Conservation (phyloP, 37 sponge, comb jelly and placozoan species). For the Halichondria panicea region DNA sequence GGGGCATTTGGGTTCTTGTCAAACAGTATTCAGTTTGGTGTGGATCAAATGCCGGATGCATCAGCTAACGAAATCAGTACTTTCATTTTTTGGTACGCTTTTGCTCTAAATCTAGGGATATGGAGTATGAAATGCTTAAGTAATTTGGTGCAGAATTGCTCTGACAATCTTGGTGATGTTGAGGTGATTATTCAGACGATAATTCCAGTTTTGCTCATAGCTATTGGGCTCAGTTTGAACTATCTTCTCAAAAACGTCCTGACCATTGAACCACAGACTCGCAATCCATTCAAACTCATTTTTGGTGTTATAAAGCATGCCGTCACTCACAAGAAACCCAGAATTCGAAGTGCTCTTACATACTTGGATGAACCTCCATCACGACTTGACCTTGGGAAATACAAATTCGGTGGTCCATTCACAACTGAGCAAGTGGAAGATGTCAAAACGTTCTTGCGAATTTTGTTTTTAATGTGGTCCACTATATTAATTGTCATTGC, state of each 20-base stretch:
- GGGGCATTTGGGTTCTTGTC: conserved; percentile 7
- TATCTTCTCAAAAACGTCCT: background rate
- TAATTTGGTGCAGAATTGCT: background rate
- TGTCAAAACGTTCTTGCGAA: conserved; percentile 18
- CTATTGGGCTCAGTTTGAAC: background rate
- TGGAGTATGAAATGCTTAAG: background rate
- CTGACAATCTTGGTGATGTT: background rate
- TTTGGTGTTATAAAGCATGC: background rate
- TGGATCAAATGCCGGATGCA: conserved; percentile 44
- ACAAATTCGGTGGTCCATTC: conserved; percentile 1
- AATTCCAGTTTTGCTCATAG: background rate
- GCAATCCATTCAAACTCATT: conserved; percentile 3
- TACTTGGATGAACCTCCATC: conserved; percentile 2
- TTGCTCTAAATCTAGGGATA: conserved; percentile 28
- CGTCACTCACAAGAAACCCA: background rate
- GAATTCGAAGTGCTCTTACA: background rate
- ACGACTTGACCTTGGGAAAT: background rate
- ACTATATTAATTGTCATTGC: background rate
- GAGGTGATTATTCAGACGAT: background rate
- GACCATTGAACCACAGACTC: background rate
- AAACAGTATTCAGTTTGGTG: conserved; percentile 36
- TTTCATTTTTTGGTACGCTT: conserved; percentile 57
- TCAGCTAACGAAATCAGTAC: conserved; percentile 30
- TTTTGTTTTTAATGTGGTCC: background rate
- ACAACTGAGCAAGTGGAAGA: conserved; percentile 23